Base-by-base conservation (phyloP, 2,797 vertebrate species). In the Cossypha heuglini region DNA sequence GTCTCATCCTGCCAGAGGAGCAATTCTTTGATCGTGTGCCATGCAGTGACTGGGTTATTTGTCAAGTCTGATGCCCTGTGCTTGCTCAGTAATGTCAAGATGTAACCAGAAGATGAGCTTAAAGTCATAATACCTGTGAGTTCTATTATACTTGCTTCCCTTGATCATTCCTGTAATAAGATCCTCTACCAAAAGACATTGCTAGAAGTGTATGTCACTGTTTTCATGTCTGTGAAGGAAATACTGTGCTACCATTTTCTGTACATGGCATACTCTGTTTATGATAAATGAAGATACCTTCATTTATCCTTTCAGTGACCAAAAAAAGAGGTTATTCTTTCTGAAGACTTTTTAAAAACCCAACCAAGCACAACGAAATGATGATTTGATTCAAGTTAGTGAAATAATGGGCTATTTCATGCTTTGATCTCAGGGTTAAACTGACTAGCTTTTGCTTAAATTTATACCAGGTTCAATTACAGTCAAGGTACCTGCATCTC, bases 401-500 rank as follows among this genome's bases (percentile, higher is more conserved):
- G 57, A 33, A 84, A 55, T 55, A 92, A 59, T 49, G 40, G 17
- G 21, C 9, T 24, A 9, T 42, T 63, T 75, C 11, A 5, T 89
- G 80, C 62, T 91, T 93, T 75, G 72, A 66, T 76, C 81, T 84
- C n/a, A 45, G 22, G 37, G 24, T 62, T 94, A 59, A 76, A 40
- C 74, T 91, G 89, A 92, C 74, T 75, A 35, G 18, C 31, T 96
- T 81, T 94, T 37, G 18, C 88, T 91, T 88, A 42, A 72, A 64
- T 84, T 91, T 93, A 33, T 91, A 35, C 20, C 87, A 99, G 99
- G 99, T 57, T 97, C 97, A 31, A 98, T 99, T 96, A 98, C 95
- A 57, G 95, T 99, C 91, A 99, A 99, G 62, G 98, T 99, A 26
- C 98, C 99, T 16, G 96, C 98, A 43, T 98, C 98, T 51, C 96